These are phyloP conservation scores for Cochlearius cochlearius DNA, from an alignment of 2,113 vertebrate species.

Conservation along the genomic window DNA sequence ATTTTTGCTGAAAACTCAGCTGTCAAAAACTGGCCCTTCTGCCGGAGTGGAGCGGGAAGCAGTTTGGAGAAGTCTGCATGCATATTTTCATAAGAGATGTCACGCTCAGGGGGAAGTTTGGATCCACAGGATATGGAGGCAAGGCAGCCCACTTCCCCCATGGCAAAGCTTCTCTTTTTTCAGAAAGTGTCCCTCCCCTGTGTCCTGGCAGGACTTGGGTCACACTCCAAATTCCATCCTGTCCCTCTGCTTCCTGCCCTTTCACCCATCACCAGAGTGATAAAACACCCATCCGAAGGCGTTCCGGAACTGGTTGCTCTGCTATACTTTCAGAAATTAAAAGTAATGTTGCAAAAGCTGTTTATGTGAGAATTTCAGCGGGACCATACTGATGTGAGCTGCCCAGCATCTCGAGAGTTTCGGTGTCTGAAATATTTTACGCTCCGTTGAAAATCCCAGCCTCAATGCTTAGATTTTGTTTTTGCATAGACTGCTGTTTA, in stretches of 20 bases:
- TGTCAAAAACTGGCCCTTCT: not conserved
- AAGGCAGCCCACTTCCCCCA: constrained; percentile 60
- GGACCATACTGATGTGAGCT: not conserved
- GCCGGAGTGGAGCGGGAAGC: not conserved
- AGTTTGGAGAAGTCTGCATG: constrained; percentile 31
- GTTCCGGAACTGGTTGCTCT: not conserved
- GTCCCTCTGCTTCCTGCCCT: constrained; percentile 71
- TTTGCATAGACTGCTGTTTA: not conserved
- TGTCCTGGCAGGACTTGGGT: constrained; percentile 56
- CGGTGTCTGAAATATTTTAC: not conserved
- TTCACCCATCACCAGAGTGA: constrained; percentile 52
- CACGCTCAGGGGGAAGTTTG: constrained; percentile 48
- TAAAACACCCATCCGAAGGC: not conserved
- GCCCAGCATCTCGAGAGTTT: not conserved
- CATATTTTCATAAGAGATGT: constrained; percentile 49
- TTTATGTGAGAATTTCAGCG: constrained; percentile 8
- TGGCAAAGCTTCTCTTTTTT: constrained; percentile 61
- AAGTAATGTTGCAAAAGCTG: constrained; percentile 24
- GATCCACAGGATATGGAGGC: constrained; percentile 57
- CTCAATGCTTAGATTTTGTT: not conserved
- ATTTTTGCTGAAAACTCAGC: not conserved
- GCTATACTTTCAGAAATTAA: constrained; percentile 28
- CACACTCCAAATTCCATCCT: constrained; percentile 53
- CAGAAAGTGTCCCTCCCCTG: not conserved
- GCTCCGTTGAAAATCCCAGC: not conserved